Base-by-base conservation (phyloP, 2,888 invertebrate species). In the Dynastes maya region DNA sequence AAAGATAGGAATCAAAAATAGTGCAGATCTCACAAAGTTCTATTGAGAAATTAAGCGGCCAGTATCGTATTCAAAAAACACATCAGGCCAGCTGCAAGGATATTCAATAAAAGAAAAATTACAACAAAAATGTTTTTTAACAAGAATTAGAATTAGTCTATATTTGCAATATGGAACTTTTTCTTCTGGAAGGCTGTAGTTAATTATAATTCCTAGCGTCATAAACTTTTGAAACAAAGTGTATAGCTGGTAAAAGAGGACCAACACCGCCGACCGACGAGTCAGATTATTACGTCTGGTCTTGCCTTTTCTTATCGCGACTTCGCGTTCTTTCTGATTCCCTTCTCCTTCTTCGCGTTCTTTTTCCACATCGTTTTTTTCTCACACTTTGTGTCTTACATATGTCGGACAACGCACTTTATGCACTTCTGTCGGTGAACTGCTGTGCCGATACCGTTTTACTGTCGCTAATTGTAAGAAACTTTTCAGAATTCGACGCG, bases 221-320 rank as follows among this genome's bases (percentile, higher is more conserved):
- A 8, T 3, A 16, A 55, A 68, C 68, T 68, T 68, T 68, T 51
- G 68, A 51, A 51, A 27, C 1, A 29, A 27, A 49, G 29, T 68
- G 51, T 68, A 51, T 68, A 51, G 29, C 5, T 22, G 11, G n/a
- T 68, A 74, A 61, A 74, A 45, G 72, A 74, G 61, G 45, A 61
- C 72, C 61, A 45, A 55, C 72, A 74, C 40, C 22, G 61, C 61
- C 61, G 72, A 45, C 72, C 40, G 72, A 40, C 72, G 40, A 61
- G 72, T 74, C 61, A 74, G 72, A 74, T 74, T 74, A 74, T 74
- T 74, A 74, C 72, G 72, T 74, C 72, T 74, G 72, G 72, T 74
- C 72, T 74, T 74, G 72, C 72, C 72, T 74, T 74, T 74, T 74
- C 72, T 74, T 74, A 74, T 74, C 72, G 61, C 72, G n/a, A 74